A percentile compares a stretch with the other conserved stretches of the same genome.
phyloP scores from a whole-genome alignment of 1,140 invertebrate genomes.

The Aradophagus sp. region DNA sequence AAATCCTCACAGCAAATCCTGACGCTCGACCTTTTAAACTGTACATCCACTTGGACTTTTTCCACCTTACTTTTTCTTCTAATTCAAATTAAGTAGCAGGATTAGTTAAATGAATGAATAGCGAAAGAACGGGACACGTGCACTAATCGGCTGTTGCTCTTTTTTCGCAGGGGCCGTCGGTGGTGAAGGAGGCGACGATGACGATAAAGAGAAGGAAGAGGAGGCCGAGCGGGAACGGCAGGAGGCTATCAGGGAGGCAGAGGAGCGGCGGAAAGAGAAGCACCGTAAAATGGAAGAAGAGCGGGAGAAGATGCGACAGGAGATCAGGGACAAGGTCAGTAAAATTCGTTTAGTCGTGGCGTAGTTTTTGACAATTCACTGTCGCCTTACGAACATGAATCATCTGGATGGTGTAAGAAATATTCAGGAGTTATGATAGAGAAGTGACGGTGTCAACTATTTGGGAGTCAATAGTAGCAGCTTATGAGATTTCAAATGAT shows the following conservation, averaged over 20 bases:
- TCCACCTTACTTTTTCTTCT: not conserved
- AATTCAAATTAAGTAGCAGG: slow-evolving; percentile 28
- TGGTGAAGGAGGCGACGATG: slow-evolving; percentile 90
- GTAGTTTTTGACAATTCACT: too few species aligned
- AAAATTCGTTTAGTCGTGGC: too few species aligned
- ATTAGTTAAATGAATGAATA: slow-evolving; percentile 36
- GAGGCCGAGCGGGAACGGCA: slow-evolving; percentile 94
- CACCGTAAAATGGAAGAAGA: slow-evolving; percentile 99
- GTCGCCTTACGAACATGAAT: too few species aligned
- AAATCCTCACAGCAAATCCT: too few species aligned
- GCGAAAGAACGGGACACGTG: slow-evolving; percentile 34
- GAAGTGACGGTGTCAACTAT: too few species aligned
- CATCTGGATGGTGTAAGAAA: too few species aligned
- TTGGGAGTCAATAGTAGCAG: too few species aligned
- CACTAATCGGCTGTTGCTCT: slow-evolving; percentile 50
- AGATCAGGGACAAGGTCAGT: slow-evolving; percentile 96
- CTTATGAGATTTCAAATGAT: too few species aligned
- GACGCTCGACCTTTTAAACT: too few species aligned
- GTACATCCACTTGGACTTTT: too few species aligned
- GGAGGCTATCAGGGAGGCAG: slow-evolving; percentile 94
- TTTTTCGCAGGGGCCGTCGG: slow-evolving; percentile 86
- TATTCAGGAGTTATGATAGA: too few species aligned
- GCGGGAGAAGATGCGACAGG: slow-evolving; percentile 97
- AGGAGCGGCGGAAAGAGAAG: slow-evolving; percentile 96
- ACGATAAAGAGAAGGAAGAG: slow-evolving; percentile 95